These are phyloP conservation scores for Spea multiplicata DNA, from an alignment of 2,113 vertebrate genomes.

Conservation along the genomic window DNA sequence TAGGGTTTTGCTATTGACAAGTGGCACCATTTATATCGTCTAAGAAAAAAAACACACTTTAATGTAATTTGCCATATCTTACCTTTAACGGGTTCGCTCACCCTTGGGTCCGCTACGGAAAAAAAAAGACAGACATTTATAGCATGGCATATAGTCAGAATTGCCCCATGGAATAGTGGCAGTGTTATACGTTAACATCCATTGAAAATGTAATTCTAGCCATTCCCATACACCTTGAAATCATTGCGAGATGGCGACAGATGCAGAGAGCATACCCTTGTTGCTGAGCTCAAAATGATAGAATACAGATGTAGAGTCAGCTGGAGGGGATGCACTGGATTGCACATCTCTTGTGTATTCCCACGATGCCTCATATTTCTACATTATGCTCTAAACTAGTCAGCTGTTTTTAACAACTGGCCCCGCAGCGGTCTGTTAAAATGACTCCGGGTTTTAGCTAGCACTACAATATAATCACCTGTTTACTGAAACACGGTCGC, in stretches of 20 bases:
- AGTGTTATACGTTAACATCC: background rate
- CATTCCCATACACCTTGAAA: constrained; percentile 6
- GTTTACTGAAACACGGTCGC: background rate
- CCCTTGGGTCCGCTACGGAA: constrained; percentile 85
- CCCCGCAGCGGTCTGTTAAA: background rate
- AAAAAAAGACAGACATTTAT: constrained; percentile 49
- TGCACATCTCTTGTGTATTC: constrained; percentile 26
- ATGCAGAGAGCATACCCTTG: background rate
- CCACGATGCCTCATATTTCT: constrained; percentile 36
- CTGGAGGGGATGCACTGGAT: constrained; percentile 25
- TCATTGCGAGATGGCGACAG: background rate
- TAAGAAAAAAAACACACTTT: no score
- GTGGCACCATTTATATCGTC: no score
- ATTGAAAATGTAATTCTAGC: background rate
- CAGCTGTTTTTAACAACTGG: constrained; percentile 14
- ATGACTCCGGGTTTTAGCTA: background rate
- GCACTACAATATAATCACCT: background rate
- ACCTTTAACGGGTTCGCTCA: constrained; percentile 88
- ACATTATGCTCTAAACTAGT: constrained; percentile 25
- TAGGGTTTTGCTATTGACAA: no score
- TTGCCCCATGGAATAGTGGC: background rate
- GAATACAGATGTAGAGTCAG: constrained; percentile 19
- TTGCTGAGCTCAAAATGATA: background rate
- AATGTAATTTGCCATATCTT: constrained; percentile 12
- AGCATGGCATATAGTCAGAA: background rate